Evolutionary conservation across 2,797 vertebrate genomes (phyloP).

Genomic region (Lacerta agilis): DNA sequence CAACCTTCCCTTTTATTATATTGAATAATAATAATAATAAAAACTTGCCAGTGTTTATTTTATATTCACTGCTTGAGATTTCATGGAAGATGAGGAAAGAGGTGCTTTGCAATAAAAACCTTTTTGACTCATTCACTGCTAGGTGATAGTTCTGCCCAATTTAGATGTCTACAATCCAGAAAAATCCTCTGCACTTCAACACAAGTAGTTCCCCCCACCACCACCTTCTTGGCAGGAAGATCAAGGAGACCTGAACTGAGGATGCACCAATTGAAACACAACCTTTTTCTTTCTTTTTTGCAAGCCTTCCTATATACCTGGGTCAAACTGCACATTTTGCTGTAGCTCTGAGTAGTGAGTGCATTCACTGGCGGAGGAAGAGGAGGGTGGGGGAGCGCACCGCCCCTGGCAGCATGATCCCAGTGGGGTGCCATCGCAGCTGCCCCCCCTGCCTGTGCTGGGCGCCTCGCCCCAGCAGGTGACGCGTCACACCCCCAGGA

Average conservation of each 20-base stretch:
- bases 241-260: neutral
- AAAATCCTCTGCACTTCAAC: neutral
- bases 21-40: slow-evolving; percentile 36
- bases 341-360: neutral
- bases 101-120: slow-evolving; percentile 48
- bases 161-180: neutral
- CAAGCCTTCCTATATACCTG: neutral
- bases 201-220: too few relatives aligned
- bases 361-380: neutral
- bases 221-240: neutral
- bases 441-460: too few relatives aligned
- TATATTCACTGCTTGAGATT: slow-evolving; percentile 61
- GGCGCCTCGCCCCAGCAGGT: too few relatives aligned
- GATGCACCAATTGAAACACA: neutral
- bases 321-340: neutral
- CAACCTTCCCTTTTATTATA: slow-evolving; percentile 55
- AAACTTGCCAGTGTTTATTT: slow-evolving; percentile 43
- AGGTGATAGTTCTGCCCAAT: slow-evolving; percentile 30
- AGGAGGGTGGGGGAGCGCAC: too few relatives aligned
- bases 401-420: accelerated
- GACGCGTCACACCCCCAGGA: too few relatives aligned
- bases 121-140: slow-evolving; percentile 62
- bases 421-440: too few relatives aligned
- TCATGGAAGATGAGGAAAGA: slow-evolving; percentile 64
- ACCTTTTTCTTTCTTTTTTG: neutral